Conservation (phyloP, 2,113 vertebrate species). For the Epinephelus moara region DNA sequence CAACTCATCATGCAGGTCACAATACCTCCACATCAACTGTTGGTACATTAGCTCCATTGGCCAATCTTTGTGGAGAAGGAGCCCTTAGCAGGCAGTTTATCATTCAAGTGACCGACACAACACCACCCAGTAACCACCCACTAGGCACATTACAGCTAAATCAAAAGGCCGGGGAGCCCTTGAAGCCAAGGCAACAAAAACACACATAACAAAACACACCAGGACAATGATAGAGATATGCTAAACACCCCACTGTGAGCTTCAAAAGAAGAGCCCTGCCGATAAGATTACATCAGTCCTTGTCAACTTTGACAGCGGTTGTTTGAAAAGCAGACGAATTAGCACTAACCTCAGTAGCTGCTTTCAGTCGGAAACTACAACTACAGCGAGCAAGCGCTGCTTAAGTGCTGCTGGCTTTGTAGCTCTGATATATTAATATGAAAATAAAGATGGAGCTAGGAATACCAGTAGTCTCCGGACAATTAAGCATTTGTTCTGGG, state of each 20-base stretch:
- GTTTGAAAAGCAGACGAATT: slow-evolving; percentile 46
- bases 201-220: slow-evolving; percentile 69
- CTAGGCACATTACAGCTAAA: slow-evolving; percentile 64
- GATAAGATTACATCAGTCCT: slow-evolving; percentile 67
- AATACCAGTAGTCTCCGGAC: slow-evolving; percentile 63
- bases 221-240: slow-evolving; percentile 71
- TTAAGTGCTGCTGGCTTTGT: slow-evolving; percentile 24
- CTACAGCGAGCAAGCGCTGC: slow-evolving; percentile 8
- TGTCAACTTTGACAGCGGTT: slow-evolving; percentile 53
- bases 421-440: slow-evolving; percentile 51
- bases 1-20: slow-evolving; percentile 5
- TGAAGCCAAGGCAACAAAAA: slow-evolving; percentile 72
- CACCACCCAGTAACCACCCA: slow-evolving; percentile 60
- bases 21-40: slow-evolving; percentile 11
- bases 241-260: slow-evolving; percentile 62
- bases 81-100: slow-evolving; percentile 51
- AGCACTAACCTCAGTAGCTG: slow-evolving; percentile 12
- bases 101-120: slow-evolving; percentile 66
- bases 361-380: background rate
- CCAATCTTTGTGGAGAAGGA: slow-evolving; percentile 39
- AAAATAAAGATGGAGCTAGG: slow-evolving; percentile 38
- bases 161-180: slow-evolving; percentile 68
- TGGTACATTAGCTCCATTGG: slow-evolving; percentile 59
- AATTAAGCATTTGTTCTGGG: slow-evolving; percentile 73
- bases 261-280: slow-evolving; percentile 66